A percentile compares a stretch with the other conserved stretches of the same genome.
These are phyloP conservation scores for Xenus cinereus DNA, from an alignment of 2,113 vertebrate species.

Conservation along the genomic window DNA sequence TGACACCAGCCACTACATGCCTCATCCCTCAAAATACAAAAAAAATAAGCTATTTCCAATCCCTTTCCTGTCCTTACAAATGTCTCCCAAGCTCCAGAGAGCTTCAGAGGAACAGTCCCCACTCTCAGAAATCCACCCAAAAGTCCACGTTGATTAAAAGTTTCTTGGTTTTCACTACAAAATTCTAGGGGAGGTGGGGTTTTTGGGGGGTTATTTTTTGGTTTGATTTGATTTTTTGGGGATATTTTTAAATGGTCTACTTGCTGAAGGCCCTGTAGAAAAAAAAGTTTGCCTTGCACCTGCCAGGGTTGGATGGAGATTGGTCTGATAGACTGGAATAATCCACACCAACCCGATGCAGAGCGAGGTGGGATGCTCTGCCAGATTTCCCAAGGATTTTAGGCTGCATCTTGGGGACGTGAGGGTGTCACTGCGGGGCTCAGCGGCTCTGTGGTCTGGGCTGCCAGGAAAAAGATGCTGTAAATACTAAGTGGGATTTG, in stretches of 20 bases:
- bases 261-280: neutral
- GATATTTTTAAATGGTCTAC: neutral
- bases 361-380: neutral
- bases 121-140: neutral
- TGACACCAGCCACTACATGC: rapidly evolving
- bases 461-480: neutral
- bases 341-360: rapidly evolving
- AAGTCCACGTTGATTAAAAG: neutral
- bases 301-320: neutral
- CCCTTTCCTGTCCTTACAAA: neutral
- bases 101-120: neutral
- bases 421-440: neutral
- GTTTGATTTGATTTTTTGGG: neutral
- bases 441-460: neutral
- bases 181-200: too few species aligned
- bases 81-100: neutral
- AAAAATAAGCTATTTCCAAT: neutral
- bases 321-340: neutral
- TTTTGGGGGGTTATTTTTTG: neutral
- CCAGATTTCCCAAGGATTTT: neutral
- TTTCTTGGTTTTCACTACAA: neutral
- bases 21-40: neutral
- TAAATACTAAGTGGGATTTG: neutral
- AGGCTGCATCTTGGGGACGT: rapidly evolving
- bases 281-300: neutral